Conservation (phyloP, 2,888 invertebrate species). For the Helobdella robusta region DNA sequence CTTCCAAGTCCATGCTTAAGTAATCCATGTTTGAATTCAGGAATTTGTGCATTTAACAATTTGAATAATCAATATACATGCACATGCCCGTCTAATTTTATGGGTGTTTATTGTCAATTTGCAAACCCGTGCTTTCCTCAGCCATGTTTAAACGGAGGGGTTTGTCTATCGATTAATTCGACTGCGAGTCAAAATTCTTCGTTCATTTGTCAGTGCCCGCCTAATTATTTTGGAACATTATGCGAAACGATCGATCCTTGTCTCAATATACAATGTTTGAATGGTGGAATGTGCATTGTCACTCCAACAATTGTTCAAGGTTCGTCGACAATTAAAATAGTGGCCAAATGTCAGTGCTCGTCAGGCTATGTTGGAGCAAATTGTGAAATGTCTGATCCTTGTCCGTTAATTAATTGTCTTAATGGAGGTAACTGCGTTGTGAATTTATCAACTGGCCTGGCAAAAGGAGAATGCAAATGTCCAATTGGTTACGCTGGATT, state of each 20-base stretch:
- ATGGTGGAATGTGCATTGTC: conserved; percentile 12
- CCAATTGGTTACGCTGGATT: no score
- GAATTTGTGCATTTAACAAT: no score
- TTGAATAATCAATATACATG: conserved; percentile 30
- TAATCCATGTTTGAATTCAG: no score
- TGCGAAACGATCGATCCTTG: conserved; percentile 13
- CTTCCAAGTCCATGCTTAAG: no score
- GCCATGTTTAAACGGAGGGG: conserved; percentile 28
- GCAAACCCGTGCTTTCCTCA: conserved; percentile 17
- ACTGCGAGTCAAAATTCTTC: not conserved
- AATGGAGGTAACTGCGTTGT: not conserved
- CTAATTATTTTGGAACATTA: not conserved
- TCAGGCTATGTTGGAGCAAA: no score
- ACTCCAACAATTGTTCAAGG: not conserved
- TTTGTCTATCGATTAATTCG: no score
- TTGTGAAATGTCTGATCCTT: no score
- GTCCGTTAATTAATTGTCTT: no score
- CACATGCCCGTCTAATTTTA: conserved; percentile 38
- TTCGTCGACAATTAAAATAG: no score
- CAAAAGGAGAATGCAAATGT: no score
- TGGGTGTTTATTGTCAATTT: conserved; percentile 39
- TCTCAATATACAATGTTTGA: conserved; percentile 8
- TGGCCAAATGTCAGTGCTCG: no score
- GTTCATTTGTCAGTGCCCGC: no score
- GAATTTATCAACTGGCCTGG: conserved; percentile 4